phyloP scores from a whole-genome alignment of 2,888 invertebrate genomes.

The Capitulum mitella region DNA sequence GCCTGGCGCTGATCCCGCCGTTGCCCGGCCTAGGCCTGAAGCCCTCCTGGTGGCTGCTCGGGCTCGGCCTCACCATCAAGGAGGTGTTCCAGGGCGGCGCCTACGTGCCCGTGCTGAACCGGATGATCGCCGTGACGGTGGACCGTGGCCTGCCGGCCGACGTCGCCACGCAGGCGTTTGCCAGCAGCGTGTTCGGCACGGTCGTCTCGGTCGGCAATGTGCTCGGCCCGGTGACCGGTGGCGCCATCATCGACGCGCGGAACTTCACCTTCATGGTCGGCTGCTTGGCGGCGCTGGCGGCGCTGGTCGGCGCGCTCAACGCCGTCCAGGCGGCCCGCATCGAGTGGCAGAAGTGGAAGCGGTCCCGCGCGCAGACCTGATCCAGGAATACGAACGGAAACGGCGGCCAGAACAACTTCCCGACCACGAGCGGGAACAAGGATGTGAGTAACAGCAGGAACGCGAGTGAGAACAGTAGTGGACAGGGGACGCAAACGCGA shows the following conservation, averaged over 20 bases:
- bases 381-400: neutral
- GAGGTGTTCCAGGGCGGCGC: conserved; percentile 15
- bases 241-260: neutral
- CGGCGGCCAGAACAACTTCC: neutral
- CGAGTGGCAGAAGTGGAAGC: neutral
- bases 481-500: too few relatives aligned
- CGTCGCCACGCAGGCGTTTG: neutral
- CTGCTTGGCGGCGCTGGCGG: neutral
- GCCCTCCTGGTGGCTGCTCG: conserved; percentile 20
- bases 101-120: conserved; percentile 13
- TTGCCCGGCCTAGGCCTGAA: neutral
- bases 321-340: neutral
- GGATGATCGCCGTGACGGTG: neutral
- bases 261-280: conserved; percentile 10
- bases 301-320: neutral
- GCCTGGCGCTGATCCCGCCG: neutral
- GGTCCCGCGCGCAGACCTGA: neutral
- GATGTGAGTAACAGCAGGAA: too few relatives aligned
- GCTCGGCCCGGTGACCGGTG: neutral
- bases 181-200: neutral
- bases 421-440: neutral
- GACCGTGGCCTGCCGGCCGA: neutral
- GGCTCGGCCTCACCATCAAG: neutral
- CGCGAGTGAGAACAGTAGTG: neutral
- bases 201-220: neutral